phyloP scores from a whole-genome alignment of 2,888 invertebrate species.

The Allygus modestus region DNA sequence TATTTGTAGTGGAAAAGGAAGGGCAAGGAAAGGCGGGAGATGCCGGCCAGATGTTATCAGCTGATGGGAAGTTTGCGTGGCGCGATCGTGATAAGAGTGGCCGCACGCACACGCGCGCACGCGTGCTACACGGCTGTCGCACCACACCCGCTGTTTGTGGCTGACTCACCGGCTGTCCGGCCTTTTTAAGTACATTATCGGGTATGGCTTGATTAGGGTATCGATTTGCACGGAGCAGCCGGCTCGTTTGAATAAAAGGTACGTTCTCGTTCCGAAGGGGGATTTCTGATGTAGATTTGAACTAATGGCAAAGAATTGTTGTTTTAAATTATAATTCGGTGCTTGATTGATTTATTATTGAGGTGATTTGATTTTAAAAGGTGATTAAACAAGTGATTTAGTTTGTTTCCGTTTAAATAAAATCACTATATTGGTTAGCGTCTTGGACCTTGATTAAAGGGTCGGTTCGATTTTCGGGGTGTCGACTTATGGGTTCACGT shows the following conservation, averaged over 20 bases:
- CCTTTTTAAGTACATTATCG: conserved; percentile 3
- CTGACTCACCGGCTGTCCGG: neutral
- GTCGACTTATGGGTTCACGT: too few species aligned
- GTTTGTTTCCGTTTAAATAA: too few species aligned
- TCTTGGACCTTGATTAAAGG: too few species aligned
- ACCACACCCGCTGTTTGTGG: neutral
- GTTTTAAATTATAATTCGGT: too few species aligned
- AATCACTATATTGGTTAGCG: too few species aligned
- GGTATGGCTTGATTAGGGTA: conserved; percentile 14
- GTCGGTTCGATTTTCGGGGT: too few species aligned
- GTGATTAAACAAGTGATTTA: too few species aligned
- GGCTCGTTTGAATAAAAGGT: conserved; percentile 12
- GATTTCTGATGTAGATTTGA: too few species aligned
- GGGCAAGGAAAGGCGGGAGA: conserved; percentile 17
- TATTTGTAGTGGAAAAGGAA: neutral
- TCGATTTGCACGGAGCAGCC: neutral
- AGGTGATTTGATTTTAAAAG: too few species aligned
- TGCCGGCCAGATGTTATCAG: conserved; percentile 35
- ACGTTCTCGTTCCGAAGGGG: too few species aligned
- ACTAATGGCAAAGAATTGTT: too few species aligned
- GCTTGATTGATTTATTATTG: too few species aligned
- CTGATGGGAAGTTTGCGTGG: conserved; percentile 34
- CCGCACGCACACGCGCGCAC: conserved; percentile 47
- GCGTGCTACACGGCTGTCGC: neutral
- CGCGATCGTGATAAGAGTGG: neutral